A percentile compares a stretch with the other conserved stretches of the same genome.
phyloP scores from a whole-genome alignment of 2,888 invertebrate genomes.

The Drosophila mulleri region DNA sequence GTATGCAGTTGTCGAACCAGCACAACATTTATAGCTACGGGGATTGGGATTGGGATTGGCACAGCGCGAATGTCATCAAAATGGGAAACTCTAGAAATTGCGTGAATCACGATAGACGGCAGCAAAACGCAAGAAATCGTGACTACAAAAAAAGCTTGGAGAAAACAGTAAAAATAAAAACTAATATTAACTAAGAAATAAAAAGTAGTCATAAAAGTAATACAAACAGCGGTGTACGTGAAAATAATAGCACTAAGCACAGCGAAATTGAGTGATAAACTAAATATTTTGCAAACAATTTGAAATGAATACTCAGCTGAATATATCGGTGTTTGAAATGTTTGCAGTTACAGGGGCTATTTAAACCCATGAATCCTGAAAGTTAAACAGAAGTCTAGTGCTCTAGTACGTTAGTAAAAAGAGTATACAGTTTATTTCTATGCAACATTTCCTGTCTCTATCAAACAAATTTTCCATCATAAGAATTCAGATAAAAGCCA shows the following conservation, averaged over 20 bases:
- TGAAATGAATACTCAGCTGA: not conserved
- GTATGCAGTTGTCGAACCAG: slow-evolving; percentile 61
- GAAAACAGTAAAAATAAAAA: slow-evolving; percentile 7
- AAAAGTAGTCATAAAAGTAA: slow-evolving; percentile 26
- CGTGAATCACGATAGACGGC: slow-evolving; percentile 63
- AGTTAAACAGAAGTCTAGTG: too few relatives aligned
- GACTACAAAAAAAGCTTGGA: slow-evolving; percentile 15
- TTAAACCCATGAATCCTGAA: not conserved
- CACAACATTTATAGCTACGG: slow-evolving; percentile 28
- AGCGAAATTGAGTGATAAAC: not conserved
- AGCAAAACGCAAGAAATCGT: not conserved
- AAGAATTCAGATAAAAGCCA: not conserved
- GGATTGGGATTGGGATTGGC: slow-evolving; percentile 20
- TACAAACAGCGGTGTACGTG: not conserved
- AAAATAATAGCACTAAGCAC: not conserved
- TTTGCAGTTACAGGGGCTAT: too few relatives aligned
- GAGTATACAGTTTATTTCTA: not conserved
- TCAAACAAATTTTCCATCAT: too few relatives aligned
- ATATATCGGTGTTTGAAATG: not conserved
- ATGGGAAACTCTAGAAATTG: slow-evolving; percentile 47
- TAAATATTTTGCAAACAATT: not conserved
- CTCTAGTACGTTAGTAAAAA: too few relatives aligned
- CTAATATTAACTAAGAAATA: slow-evolving; percentile 19
- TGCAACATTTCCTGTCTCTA: not conserved
- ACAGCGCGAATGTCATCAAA: slow-evolving; percentile 37